These are phyloP conservation scores for Alca torda DNA, from an alignment of 2,797 vertebrate species.

Conservation along the genomic window DNA sequence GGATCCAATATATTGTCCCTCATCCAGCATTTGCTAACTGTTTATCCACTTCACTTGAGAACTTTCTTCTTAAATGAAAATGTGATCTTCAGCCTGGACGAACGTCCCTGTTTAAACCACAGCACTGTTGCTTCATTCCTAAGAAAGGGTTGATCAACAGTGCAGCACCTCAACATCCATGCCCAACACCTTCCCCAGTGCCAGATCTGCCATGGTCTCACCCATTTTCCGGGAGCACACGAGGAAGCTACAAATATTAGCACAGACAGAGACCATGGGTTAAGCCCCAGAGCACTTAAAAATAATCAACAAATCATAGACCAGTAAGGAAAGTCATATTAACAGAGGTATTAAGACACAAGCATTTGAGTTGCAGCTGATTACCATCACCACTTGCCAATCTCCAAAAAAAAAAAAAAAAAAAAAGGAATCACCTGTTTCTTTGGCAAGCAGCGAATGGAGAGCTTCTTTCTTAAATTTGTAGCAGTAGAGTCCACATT, in stretches of 20 bases:
- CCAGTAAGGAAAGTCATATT: neutral
- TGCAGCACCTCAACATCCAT: neutral
- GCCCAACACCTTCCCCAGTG: neutral
- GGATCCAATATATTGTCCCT: neutral
- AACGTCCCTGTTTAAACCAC: neutral
- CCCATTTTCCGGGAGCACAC: neutral
- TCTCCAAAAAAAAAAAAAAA: neutral
- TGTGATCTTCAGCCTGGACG: neutral
- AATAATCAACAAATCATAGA: neutral
- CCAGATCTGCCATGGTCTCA: neutral
- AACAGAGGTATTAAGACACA: neutral
- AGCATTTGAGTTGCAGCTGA: neutral
- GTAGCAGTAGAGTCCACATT: neutral
- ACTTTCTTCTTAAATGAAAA: neutral
- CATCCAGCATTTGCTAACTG: neutral
- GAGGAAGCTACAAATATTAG: neutral
- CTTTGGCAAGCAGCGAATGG: constrained; percentile 4
- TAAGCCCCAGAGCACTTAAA: neutral
- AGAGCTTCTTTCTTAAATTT: neutral
- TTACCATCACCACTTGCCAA: neutral
- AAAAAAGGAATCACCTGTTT: constrained; percentile 24
- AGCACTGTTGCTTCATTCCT: neutral
- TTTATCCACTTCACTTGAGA: neutral
- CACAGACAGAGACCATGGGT: neutral
- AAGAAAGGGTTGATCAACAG: neutral